Base-by-base conservation (phyloP, 1,140 invertebrate genomes). In the Stegodyphus mimosarum region DNA sequence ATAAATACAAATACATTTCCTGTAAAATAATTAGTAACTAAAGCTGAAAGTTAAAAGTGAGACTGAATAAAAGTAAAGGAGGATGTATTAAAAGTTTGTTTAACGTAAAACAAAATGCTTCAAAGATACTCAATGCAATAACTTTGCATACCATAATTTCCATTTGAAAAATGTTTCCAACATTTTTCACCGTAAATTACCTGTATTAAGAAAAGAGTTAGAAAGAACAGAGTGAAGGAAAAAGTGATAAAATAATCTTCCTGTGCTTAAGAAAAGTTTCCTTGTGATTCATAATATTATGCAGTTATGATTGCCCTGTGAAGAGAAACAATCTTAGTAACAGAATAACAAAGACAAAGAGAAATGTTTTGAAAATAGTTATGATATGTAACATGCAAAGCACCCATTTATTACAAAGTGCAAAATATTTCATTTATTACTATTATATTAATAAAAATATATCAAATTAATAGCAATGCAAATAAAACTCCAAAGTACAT, bases 271-370 rank as follows among this genome's bases (percentile, higher is more conserved):
- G 64, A 67, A 18, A 67, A n/a, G 17, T 67, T 67, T 67, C 64
- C 7, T 67, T n/a, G 17, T 9, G n/a, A 60, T 60, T 60, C 55
- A 5, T 60, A 60, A 60, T 60, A 60, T 60, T 60, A 60, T 60
- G 0, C 55, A 60, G 55, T 10, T 10, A 60, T 60, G 55, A 60
- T 60, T 10, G 55, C 10, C 64, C 64, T 70, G 55, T 70, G 66
- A 70, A 79, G 51, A 70, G 77, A 79, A 79, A 79, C 53, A 79
- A 48, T 17, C 50, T 79, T 79, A 79, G 77, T 70, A 50, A 78
- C 51, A 70, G 52, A 53, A 66, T 33, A 49, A 66, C 9, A 13
- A 64, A 13, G 13, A 17, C 13, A 64, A 64, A 17, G 6, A 17
- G 63, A 64, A 64, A 64, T 15, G 63, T 17, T 64, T 1, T 33